phyloP scores from a whole-genome alignment of 2,113 vertebrate genomes.

The Carassius carassius region DNA sequence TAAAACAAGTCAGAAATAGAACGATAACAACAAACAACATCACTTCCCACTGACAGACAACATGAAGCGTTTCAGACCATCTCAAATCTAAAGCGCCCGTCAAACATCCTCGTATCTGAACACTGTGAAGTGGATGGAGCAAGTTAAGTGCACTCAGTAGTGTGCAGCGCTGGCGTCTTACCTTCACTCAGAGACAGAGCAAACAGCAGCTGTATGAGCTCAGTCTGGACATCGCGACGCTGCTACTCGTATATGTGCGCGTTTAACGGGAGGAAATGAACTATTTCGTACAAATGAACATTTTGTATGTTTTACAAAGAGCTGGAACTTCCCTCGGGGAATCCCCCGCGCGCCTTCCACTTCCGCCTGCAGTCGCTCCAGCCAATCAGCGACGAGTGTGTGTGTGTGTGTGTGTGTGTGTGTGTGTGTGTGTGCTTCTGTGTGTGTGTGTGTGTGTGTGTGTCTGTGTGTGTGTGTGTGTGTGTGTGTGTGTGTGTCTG shows the following conservation, averaged over 20 bases:
- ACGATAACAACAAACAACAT: neutral
- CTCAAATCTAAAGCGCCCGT: neutral
- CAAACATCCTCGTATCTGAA: neutral
- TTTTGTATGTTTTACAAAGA: slow-evolving; percentile 74
- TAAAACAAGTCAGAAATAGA: neutral
- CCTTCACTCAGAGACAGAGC: slow-evolving; percentile 71
- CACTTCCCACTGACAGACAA: too few species aligned
- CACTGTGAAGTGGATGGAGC: neutral
- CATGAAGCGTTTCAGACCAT: neutral
- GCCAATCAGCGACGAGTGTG: slow-evolving; percentile 26
- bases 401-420: neutral
- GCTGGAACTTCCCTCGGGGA: slow-evolving; percentile 84
- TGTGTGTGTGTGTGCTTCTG: too few species aligned
- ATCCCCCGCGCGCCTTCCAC: slow-evolving; percentile 76
- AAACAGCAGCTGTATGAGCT: neutral
- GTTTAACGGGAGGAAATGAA: slow-evolving; percentile 71
- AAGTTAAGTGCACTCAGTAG: neutral
- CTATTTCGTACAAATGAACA: slow-evolving; percentile 65
- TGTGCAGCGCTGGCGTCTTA: slow-evolving; percentile 60
- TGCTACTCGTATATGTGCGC: slow-evolving; percentile 57
- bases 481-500: neutral
- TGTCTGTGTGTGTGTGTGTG: neutral
- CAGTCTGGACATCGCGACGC: slow-evolving; percentile 63
- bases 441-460: too few species aligned
- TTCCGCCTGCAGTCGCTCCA: slow-evolving; percentile 70